Base-by-base conservation (phyloP, 2,888 invertebrate genomes). In the Eupeodes luniger region DNA sequence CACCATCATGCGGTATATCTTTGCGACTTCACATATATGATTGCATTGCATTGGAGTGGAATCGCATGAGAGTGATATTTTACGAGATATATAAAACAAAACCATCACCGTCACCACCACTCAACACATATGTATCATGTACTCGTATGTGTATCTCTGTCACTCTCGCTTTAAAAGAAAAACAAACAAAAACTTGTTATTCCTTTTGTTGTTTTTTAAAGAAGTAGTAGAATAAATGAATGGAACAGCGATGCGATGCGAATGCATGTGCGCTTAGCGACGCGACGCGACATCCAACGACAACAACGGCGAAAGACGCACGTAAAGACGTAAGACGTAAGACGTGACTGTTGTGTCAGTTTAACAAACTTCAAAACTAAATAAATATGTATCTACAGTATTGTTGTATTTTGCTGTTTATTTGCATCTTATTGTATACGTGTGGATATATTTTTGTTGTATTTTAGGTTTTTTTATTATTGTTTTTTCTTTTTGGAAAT, bases 21-120 rank as follows among this genome's bases (percentile, higher is more conserved):
- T 61, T 85, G 81, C 78, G 77, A 66, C 78, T 59, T n/a, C 57
- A 59, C 59, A 27, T 47, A 0, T 64, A 14, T 70, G 19, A 19
- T 70, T 77, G 85, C 88, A 78, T 62, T 88, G 88, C 88, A 88
- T 69, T 88, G 40, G 5, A 27, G 27, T 27, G 27, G 75, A 75
- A 85, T 88, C 85, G 85, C 88, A 88, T 88, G 88, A 74, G 88
- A 88, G 78, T 70, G 76, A 79, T 83, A 61, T 80, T 80, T 7
- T 72, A 27, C n/a, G 27, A 27, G 27, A 72, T 59, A 72, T 44
- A 70, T 27, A 16, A 47, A 57, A 27, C 14, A 44, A 27, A 70
- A 47, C n/a, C 70, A 19, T 0, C n/a, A 66, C 16, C 4, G 14
- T 16, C 19, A 72, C n/a, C n/a, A n/a, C 36, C 53, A 6, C 34